phyloP scores from a whole-genome alignment of 2,113 vertebrate species.

The Platichthys flesus region DNA sequence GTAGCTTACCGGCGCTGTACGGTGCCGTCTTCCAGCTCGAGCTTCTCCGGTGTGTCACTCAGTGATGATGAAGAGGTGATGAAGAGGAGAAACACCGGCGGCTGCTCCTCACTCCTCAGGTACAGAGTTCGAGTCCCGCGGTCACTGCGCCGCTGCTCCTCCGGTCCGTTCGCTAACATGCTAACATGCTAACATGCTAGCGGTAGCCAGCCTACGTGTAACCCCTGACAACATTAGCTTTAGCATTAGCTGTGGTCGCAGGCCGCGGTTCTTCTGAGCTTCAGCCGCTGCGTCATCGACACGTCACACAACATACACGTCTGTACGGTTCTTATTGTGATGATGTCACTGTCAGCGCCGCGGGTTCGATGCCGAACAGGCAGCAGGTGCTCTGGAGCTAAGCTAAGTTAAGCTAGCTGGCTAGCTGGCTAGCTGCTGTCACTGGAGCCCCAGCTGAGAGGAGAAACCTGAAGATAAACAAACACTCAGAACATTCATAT shows the following conservation, averaged over 20 bases:
- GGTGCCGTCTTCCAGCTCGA: constrained; percentile 16
- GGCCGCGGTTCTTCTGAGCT: neutral
- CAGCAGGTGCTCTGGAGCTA: neutral
- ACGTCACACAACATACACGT: neutral
- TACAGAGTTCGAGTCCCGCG: constrained; percentile 16
- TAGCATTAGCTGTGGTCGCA: constrained; percentile 34
- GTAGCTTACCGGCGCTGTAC: constrained; percentile 28
- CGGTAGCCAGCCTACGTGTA: constrained; percentile 66
- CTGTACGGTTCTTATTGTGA: neutral
- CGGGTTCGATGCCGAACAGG: neutral
- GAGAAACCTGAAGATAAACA: neutral
- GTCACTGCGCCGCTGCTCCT: neutral
- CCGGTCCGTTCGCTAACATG: neutral
- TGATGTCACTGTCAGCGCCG: neutral
- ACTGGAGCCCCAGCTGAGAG: neutral
- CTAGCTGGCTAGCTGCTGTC: constrained; percentile 38
- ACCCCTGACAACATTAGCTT: constrained; percentile 55
- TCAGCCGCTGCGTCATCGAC: neutral
- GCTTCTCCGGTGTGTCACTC: constrained; percentile 13
- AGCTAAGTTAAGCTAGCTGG: constrained; percentile 17
- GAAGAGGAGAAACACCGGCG: constrained; percentile 44
- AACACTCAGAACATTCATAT: neutral
- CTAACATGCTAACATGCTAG: constrained; percentile 33
- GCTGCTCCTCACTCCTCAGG: constrained; percentile 73
- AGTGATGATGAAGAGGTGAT: constrained; percentile 69